Evolutionary conservation across 2,113 vertebrate species (phyloP).

Genomic region (Noturus placidus): DNA sequence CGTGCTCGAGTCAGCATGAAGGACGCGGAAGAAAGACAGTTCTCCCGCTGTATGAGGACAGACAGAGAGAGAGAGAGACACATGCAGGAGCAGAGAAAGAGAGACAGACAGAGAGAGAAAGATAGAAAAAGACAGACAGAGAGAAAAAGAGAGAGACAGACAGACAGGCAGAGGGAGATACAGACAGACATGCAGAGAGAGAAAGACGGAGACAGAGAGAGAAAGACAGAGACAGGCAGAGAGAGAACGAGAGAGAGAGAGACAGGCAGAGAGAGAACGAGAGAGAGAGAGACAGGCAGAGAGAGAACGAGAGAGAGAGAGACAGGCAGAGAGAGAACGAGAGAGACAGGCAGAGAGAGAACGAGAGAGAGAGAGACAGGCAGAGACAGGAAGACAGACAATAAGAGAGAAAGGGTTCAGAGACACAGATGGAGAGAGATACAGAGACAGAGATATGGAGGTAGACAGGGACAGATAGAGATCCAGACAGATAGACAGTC

Average conservation of each 20-base stretch:
- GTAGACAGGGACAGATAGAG: background rate
- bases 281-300: background rate
- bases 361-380: too few relatives aligned
- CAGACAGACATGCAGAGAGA: background rate
- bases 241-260: background rate
- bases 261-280: background rate
- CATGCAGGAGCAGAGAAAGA: background rate
- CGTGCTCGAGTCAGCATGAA: slow-evolving; percentile 52
- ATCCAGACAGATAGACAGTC: too few relatives aligned
- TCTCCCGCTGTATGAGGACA: slow-evolving; percentile 53
- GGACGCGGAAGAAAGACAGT: slow-evolving; percentile 58
- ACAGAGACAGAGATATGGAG: background rate
- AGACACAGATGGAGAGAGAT: slow-evolving; percentile 32
- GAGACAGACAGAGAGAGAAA: background rate
- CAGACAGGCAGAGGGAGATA: background rate
- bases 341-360: slow-evolving; percentile 36
- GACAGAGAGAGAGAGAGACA: slow-evolving; percentile 10
- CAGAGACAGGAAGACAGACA: too few relatives aligned
- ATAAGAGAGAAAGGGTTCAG: slow-evolving; percentile 57
- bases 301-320: background rate
- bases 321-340: background rate
- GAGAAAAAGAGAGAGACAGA: background rate
- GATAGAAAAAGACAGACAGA: too few relatives aligned
- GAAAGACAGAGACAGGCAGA: slow-evolving; percentile 50
- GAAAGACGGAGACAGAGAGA: background rate